Base-by-base conservation (phyloP, 2,888 invertebrate genomes). In the Sesamia inferens region DNA sequence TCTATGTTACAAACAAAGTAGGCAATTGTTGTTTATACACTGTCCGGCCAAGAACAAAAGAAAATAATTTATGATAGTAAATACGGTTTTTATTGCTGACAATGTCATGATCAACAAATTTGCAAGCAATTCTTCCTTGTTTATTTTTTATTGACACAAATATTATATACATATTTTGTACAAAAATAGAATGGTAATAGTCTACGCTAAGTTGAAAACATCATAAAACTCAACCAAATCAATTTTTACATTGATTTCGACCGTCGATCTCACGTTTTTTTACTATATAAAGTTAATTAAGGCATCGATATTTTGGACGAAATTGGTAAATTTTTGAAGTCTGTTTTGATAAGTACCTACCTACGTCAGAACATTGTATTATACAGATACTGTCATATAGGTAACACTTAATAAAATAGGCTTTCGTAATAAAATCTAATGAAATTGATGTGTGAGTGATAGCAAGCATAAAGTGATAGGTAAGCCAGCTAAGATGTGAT, bases 21-120 rank as follows among this genome's bases (percentile, higher is more conserved):
- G 54, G 69, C 44, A 68, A 39, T 39, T 8, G 19, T 55, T 58
- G 10, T 68, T 44, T 51, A n/a, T n/a, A 31, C 55, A 64, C n/a
- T 51, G 11, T 44, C 24, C 51, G 19, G 14, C n/a, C 31, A 22
- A 22, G 13, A 31, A 58, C 70, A 67, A 81, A 66, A 67, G 44
- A 55, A 58, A 67, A 71, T 64, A 76, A n/a, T 64, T 64, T 65
- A 55, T 64, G 55, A 64, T 59, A 63, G 62, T 71, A 55, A 55
- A 63, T 64, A 64, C 24, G 71, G 24, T 71, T 77, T 71, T 77
- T 51, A 68, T 65, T 22, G 66, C 58, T 48, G 73, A 48, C 65
- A 65, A 62, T 68, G 57, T 68, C 65, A 77, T 13, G 61, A 68
- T 81, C 72, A 48, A 57, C 51, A 63, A 11, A 72, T 51, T 68